phyloP scores from a whole-genome alignment of 2,888 invertebrate species.

The Erpobdella octoculata region DNA sequence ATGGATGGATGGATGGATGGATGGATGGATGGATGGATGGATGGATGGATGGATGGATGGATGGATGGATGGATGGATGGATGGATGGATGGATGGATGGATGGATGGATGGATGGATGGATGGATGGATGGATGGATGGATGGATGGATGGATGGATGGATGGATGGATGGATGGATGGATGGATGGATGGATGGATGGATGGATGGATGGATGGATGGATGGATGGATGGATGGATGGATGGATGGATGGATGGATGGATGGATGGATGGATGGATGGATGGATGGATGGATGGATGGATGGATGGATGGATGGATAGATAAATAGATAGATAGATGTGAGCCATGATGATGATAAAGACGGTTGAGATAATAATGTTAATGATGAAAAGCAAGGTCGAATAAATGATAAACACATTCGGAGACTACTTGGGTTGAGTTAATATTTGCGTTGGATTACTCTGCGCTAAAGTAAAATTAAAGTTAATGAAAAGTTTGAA shows the following conservation, averaged over 20 bases:
- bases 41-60: not conserved
- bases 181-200: constrained; percentile 2
- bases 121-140: constrained; percentile 5
- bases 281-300: too few species aligned
- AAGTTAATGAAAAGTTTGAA: too few species aligned
- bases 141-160: constrained; percentile 5
- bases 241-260: not conserved
- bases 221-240: not conserved
- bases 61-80: not conserved
- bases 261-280: too few species aligned
- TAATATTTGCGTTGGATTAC: too few species aligned
- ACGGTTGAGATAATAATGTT: too few species aligned
- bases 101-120: constrained; percentile 2
- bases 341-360: too few species aligned
- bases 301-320: too few species aligned
- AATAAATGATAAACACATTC: too few species aligned
- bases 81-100: not conserved
- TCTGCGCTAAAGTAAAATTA: too few species aligned
- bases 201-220: not conserved
- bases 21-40: constrained; percentile 5
- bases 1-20: constrained; percentile 5
- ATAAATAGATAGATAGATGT: too few species aligned
- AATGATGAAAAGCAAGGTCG: too few species aligned
- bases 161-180: constrained; percentile 5
- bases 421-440: too few species aligned